Base-by-base conservation (phyloP, 2,113 vertebrate genomes). In the Sorex fumeus region DNA sequence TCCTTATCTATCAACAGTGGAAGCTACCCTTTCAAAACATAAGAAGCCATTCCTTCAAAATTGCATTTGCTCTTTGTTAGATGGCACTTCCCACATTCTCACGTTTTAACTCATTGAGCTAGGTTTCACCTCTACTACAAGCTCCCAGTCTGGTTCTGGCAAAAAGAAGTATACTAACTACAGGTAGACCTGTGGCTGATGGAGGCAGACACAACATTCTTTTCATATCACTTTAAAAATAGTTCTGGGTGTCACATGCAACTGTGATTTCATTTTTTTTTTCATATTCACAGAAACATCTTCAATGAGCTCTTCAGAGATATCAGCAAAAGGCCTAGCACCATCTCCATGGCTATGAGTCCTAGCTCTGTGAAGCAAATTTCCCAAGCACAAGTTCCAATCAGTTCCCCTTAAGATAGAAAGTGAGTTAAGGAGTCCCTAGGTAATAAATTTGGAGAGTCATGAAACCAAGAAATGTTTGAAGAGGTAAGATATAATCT, bases 341-440 rank as follows among this genome's bases (percentile, higher is more conserved):
- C 60, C 60, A 15, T 21, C 18, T 53, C 1, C 77, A 40, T 0
- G 1, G 25, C 1, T 12, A 30, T 10, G 6, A 8, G 2, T n/a
- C 53, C 70, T 64, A 18, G 30, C 9, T 25, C 75, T 45, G 28
- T 50, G 67, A 83, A 45, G 28, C 28, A 18, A 16, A 8, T 84
- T 84, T 47, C 53, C 47, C 32, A 70, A 6, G n/a, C 21, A 60
- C 45, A 34, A 28, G 3, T 70, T 66, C 62, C 47, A 27, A 75
- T 11, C 45, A 75, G 53, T 7, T 77, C 13, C 28, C 66, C 21
- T 15, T 30, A 50, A 8, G 67, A 8, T 91, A 40, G 47, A 13
- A 50, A 50, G 18, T 60, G 15, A 60, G 19, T 60, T 60, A 60
- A 60, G 57, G 57, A 8, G 57, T 23, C 19, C 57, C 18, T 60